Base-by-base conservation (phyloP, 2,113 vertebrate species). In the Puntigrus tetrazona region DNA sequence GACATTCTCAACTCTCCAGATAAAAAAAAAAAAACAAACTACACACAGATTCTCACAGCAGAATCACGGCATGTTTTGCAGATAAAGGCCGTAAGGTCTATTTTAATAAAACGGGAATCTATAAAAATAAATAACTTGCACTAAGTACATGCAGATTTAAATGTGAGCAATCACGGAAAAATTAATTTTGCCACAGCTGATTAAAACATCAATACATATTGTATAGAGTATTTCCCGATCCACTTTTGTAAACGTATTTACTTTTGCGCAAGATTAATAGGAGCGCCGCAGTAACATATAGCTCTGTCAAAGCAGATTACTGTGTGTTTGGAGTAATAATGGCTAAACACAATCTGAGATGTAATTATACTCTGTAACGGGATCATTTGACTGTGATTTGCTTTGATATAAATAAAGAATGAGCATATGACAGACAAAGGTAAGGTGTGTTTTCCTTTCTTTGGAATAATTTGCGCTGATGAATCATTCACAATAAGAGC, bases 141-240 rank as follows among this genome's bases (percentile, higher is more conserved):
- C 96, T 97, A 98, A 98, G 96, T 95, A 96, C 97, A 98, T 98
- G 97, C 97, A 98, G 98, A 98, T 98, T 97, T 96, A 96, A 97
- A 97, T 97, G 96, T 97, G 98, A 98, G 97, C 96, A 98, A 99
- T 98, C 96, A 97, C 96, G 96, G 95, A 95, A 94, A 98, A 99
- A 99, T 98, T 97, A 98, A 97, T 98, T 97, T 98, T 96, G 96
- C 96, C 96, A 97, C 96, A 97, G 97, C 96, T 98, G 97, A 98
- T 99, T 98, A 98, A 98, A 99, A 97, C 96, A 97, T 98, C 97
- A 97, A 97, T 99, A 97, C 97, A 97, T 98, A 41, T 96, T 98
- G 96, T 97, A 97, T 97, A 95, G 96, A 97, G 96, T 97, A 97
- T 97, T 97, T 95, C 95, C 95, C 95, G 95, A 98, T 99, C 97